Conservation (phyloP, 2,797 vertebrate species). For the Alfaro cultratus region DNA sequence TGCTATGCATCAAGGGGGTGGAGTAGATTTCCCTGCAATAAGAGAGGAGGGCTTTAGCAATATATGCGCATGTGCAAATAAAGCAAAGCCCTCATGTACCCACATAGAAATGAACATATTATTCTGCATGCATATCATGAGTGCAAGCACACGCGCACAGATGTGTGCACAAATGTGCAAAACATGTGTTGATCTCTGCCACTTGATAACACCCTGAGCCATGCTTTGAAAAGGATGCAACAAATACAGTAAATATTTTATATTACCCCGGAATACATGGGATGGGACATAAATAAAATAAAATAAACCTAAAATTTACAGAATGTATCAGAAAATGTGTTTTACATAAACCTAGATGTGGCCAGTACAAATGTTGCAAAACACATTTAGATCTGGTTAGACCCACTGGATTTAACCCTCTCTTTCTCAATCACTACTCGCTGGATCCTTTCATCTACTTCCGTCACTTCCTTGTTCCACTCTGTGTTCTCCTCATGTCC, state of each 20-base stretch:
- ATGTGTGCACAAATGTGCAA: background rate
- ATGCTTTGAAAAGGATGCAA: background rate
- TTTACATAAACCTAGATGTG: background rate
- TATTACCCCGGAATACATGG: too few species aligned
- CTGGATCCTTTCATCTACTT: too few species aligned
- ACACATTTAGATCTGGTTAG: background rate
- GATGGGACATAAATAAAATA: background rate
- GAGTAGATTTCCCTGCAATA: slow-evolving; percentile 64
- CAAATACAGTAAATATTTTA: background rate
- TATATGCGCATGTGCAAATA: slow-evolving; percentile 62
- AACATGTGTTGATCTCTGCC: background rate
- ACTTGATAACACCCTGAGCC: background rate
- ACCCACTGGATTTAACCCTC: background rate
- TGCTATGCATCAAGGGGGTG: slow-evolving; percentile 58
- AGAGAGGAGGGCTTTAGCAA: slow-evolving; percentile 59
- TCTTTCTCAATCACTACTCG: too few species aligned
- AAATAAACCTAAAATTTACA: background rate
- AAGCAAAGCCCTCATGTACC: slow-evolving; percentile 25
- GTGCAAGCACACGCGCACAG: slow-evolving; percentile 11
- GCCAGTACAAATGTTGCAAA: background rate
- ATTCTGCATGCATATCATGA: background rate
- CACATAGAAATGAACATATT: slow-evolving; percentile 40
- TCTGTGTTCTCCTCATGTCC: too few species aligned
- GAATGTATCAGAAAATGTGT: background rate
- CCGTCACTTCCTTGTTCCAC: too few species aligned